A percentile compares a stretch with the other conserved stretches of the same genome.
Conservation (phyloP, 2,797 vertebrate genomes). For the Sebastes trivittatus region DNA sequence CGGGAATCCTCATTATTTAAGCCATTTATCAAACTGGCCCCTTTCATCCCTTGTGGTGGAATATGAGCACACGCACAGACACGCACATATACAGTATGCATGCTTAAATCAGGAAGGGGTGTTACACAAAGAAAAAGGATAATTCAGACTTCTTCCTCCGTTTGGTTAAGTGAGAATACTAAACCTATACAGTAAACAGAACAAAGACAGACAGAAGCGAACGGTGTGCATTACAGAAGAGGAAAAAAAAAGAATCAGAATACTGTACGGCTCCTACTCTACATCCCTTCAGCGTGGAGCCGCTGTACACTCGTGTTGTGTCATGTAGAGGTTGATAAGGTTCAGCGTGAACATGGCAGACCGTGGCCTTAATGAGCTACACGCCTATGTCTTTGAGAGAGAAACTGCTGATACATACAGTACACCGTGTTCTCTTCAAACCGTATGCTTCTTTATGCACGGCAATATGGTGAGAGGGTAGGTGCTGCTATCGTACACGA, state of each 20-base stretch:
- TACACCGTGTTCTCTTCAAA: conserved; percentile 40
- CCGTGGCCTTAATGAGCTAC: conserved; percentile 65
- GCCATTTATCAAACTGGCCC: conserved; percentile 86
- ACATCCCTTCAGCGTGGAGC: conserved; percentile 31
- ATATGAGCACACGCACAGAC: conserved; percentile 1
- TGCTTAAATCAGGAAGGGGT: conserved; percentile 7
- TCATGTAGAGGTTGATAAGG: conserved; percentile 70
- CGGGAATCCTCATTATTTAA: conserved; percentile 87
- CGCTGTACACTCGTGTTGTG: conserved; percentile 58
- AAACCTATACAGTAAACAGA: conserved; percentile 24
- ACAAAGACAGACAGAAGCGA: conserved; percentile 19
- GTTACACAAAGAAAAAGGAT: conserved; percentile 34
- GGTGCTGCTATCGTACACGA: conserved; percentile 14
- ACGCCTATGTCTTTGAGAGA: conserved; percentile 34
- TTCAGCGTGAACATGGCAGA: conserved; percentile 68
- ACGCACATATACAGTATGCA: not conserved
- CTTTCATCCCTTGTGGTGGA: conserved; percentile 51
- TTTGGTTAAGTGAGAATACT: conserved; percentile 8
- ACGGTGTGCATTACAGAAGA: not conserved
- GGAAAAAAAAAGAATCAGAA: not conserved
- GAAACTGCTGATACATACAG: conserved; percentile 62
- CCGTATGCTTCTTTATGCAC: conserved; percentile 36
- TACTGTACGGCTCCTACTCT: not conserved
- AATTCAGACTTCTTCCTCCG: conserved; percentile 1
- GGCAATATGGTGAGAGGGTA: conserved; percentile 28